Conservation (phyloP, 2,113 vertebrate genomes). For the Clarias gariepinus region DNA sequence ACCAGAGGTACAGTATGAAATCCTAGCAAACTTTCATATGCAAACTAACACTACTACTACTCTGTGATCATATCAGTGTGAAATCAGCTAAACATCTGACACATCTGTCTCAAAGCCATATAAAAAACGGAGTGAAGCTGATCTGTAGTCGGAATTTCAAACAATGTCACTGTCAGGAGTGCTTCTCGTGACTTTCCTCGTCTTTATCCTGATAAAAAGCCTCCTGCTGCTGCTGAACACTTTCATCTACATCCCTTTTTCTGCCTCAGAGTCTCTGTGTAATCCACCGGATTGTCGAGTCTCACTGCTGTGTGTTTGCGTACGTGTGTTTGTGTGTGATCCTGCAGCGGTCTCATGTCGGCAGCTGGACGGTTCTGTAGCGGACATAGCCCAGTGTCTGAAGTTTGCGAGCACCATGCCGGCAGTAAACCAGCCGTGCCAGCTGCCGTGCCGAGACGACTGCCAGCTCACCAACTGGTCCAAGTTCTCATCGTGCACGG, state of each 20-base stretch:
- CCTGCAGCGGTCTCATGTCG: conserved; percentile 91
- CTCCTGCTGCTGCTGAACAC: neutral
- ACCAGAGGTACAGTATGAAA: conserved; percentile 88
- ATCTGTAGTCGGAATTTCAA: neutral
- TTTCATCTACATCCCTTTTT: conserved; percentile 1
- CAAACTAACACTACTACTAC: neutral
- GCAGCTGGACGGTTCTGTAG: conserved; percentile 87
- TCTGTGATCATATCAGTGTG: neutral
- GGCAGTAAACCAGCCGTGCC: conserved; percentile 85
- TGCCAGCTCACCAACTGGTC: conserved; percentile 97
- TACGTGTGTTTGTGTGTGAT: conserved; percentile 17
- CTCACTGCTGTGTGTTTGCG: conserved; percentile 15
- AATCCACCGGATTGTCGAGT: conserved; percentile 25
- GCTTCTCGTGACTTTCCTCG: neutral
- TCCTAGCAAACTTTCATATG: neutral
- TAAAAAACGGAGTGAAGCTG: neutral
- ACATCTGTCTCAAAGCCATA: neutral
- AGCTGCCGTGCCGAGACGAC: conserved; percentile 94
- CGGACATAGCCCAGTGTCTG: conserved; percentile 85
- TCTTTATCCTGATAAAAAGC: conserved; percentile 10
- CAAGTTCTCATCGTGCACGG: conserved; percentile 92
- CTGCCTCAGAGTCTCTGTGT: conserved; percentile 9
- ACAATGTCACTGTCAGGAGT: neutral
- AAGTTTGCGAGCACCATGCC: conserved; percentile 82
- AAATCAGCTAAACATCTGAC: neutral